Percentiles rank a stretch among this genome's conserved stretches.
Evolutionary conservation across 1,140 invertebrate species (phyloP).

Genomic region (Bombus soroeensis): DNA sequence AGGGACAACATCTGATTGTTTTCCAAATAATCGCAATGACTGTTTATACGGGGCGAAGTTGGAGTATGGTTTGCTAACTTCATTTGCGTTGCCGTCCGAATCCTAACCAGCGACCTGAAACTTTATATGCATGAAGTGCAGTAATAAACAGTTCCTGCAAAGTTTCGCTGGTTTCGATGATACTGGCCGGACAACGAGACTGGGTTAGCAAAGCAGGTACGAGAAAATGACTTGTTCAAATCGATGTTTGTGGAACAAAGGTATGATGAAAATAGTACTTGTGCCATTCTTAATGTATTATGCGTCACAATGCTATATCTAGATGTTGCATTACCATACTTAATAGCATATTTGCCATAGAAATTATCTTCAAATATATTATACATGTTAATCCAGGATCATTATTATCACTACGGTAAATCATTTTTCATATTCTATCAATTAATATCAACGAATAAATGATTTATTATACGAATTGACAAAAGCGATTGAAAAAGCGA

Average conservation of each 20-base stretch:
- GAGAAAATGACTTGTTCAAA: neutral
- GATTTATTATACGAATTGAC: too few species aligned
- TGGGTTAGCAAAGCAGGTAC: conserved; percentile 26
- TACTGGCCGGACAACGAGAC: neutral
- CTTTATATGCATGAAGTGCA: conserved; percentile 5
- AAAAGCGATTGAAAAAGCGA: neutral
- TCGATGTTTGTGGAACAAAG: neutral
- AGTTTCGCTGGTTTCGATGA: neutral
- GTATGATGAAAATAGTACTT: neutral
- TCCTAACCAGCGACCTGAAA: conserved; percentile 5
- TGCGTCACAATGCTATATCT: neutral
- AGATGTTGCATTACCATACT: neutral
- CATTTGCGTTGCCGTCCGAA: conserved; percentile 1
- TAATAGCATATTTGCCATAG: neutral
- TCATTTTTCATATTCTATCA: neutral
- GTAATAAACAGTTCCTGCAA: conserved; percentile 14
- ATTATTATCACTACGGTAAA: neutral
- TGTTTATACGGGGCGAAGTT: neutral
- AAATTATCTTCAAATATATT: neutral
- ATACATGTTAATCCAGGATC: neutral
- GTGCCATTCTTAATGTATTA: neutral
- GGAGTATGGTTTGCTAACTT: conserved; percentile 19
- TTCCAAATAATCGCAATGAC: neutral
- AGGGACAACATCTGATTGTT: neutral
- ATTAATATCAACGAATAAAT: neutral